Conservation (phyloP, 2,888 invertebrate genomes). For the Punctoribates punctum region DNA sequence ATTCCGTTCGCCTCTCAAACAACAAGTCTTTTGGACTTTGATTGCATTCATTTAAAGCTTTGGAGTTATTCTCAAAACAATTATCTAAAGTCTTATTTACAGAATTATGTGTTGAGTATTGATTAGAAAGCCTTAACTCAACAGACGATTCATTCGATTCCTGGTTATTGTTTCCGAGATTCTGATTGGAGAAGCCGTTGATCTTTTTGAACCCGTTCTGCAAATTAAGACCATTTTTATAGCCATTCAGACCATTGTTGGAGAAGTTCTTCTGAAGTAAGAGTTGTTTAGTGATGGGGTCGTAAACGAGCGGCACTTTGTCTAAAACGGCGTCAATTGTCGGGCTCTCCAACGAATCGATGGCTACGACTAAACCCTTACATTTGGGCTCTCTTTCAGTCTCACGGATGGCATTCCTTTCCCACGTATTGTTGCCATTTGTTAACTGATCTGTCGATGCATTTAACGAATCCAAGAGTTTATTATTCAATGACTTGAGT, state of each 20-base stretch:
- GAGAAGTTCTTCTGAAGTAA: conserved; percentile 42
- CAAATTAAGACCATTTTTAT: conserved; percentile 15
- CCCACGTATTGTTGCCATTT: neutral
- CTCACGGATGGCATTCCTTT: neutral
- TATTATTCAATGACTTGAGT: neutral
- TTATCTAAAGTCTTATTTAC: neutral
- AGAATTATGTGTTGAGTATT: neutral
- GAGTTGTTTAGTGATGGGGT: conserved; percentile 66
- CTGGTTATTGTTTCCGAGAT: neutral
- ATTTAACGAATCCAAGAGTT: conserved; percentile 6
- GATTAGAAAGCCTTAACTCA: neutral
- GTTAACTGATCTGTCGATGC: neutral
- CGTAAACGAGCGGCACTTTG: conserved; percentile 70
- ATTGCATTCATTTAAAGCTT: neutral
- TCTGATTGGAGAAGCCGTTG: conserved; percentile 6
- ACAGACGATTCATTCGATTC: neutral
- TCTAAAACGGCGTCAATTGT: conserved; percentile 66
- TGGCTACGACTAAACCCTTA: conserved; percentile 23
- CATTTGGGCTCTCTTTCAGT: neutral
- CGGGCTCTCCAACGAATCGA: conserved; percentile 42
- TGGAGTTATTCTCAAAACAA: neutral
- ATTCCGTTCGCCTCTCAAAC: conserved; percentile 11
- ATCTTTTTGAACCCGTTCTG: conserved; percentile 19
- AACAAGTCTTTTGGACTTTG: neutral
- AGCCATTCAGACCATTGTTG: conserved; percentile 16